Conservation (phyloP, 2,888 invertebrate genomes). For the Bhutanitis thaidina region DNA sequence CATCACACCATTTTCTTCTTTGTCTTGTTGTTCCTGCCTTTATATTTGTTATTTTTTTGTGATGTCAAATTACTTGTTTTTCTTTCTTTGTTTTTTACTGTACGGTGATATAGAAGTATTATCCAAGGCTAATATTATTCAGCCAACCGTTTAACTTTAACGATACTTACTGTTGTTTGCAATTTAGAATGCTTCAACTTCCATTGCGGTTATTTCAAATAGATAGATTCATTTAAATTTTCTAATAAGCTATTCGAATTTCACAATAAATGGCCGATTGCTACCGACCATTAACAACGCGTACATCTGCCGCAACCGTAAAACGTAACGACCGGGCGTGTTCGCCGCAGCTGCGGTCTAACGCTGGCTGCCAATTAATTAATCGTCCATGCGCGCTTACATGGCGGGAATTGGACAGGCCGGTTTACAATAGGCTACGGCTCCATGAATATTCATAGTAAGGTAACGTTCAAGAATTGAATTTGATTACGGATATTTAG, state of each 20-base stretch:
- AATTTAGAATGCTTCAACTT: no score
- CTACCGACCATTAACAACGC: slow-evolving; percentile 52
- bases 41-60: no score
- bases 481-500: slow-evolving; percentile 39
- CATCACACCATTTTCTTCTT: no score
- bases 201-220: no score
- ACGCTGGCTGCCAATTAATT: slow-evolving; percentile 68
- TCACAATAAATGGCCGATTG: slow-evolving; percentile 34
- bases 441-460: slow-evolving; percentile 53
- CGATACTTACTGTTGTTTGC: no score
- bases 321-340: slow-evolving; percentile 61
- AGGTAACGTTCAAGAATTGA: slow-evolving; percentile 46
- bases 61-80: no score
- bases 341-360: slow-evolving; percentile 60
- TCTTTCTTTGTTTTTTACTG: no score
- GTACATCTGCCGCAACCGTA: slow-evolving; percentile 63
- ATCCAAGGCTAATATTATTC: no score
- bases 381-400: slow-evolving; percentile 62
- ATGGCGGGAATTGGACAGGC: slow-evolving; percentile 61
- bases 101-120: no score
- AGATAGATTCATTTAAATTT: slow-evolving; percentile 11
- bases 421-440: slow-evolving; percentile 54
- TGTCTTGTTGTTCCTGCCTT: no score
- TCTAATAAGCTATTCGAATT: slow-evolving; percentile 38
- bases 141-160: no score